These are phyloP conservation scores for Ciconia nigra DNA, from an alignment of 2,797 vertebrate species.

Conservation along the genomic window DNA sequence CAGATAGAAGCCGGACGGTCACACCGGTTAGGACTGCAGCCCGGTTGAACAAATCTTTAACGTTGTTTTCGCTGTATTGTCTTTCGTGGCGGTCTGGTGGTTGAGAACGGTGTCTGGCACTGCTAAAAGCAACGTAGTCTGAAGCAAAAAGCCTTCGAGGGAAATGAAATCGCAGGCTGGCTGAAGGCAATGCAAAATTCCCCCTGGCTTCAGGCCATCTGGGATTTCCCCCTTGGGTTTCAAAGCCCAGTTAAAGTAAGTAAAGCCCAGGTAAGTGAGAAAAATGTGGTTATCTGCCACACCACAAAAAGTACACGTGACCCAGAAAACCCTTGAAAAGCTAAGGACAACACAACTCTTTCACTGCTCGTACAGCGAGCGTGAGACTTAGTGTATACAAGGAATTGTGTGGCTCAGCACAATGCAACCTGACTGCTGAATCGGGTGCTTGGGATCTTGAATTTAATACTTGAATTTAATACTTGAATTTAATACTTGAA, in stretches of 20 bases:
- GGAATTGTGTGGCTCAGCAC: neutral
- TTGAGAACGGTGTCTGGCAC: neutral
- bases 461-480: too few relatives aligned
- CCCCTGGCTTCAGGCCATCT: neutral
- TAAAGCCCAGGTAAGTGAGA: neutral
- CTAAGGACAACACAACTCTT: neutral
- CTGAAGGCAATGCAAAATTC: neutral
- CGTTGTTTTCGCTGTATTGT: accelerated
- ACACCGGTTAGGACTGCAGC: neutral
- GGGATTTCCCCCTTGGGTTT: neutral
- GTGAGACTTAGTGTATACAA: neutral
- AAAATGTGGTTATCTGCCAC: neutral
- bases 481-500: too few relatives aligned
- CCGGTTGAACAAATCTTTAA: neutral
- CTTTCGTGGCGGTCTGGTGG: neutral
- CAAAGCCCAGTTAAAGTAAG: neutral
- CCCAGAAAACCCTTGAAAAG: accelerated
- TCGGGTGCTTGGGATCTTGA: neutral
- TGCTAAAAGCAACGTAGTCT: neutral
- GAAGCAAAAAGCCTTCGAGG: neutral
- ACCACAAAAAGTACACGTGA: neutral
- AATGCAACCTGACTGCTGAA: neutral
- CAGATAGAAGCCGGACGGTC: neutral
- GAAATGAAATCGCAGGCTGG: neutral
- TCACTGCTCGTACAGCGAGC: accelerated